Percentiles rank a stretch among this genome's conserved stretches.
Conservation (phyloP, 2,113 vertebrate genomes). For the Perccottus glenii region DNA sequence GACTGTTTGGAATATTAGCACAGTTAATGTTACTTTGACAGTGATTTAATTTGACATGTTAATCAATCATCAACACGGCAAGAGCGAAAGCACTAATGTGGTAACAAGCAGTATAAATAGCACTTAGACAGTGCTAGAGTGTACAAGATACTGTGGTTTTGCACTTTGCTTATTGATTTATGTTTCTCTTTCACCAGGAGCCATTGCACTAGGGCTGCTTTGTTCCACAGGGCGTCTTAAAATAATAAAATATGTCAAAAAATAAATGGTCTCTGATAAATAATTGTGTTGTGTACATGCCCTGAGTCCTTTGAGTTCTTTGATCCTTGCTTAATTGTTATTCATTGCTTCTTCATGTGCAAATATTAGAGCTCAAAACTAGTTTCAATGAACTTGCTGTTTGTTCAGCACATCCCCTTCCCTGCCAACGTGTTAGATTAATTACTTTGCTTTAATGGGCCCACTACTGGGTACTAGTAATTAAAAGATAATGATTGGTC, state of each 20-base stretch:
- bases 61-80: conserved; percentile 68
- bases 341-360: conserved; percentile 58
- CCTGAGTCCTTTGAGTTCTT: conserved; percentile 30
- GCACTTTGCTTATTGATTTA: conserved; percentile 39
- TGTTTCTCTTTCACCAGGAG: conserved; percentile 31
- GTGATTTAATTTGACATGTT: conserved; percentile 72
- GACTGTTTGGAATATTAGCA: conserved; percentile 61
- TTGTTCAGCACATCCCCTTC: conserved; percentile 55
- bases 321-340: conserved; percentile 52
- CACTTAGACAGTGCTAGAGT: conserved; percentile 31
- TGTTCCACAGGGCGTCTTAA: conserved; percentile 10
- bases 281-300: conserved; percentile 18
- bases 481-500: conserved; percentile 83
- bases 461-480: conserved; percentile 76
- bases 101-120: conserved; percentile 56
- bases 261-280: conserved; percentile 25
- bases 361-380: conserved; percentile 69
- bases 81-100: conserved; percentile 33
- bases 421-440: conserved; percentile 76
- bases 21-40: conserved; percentile 61
- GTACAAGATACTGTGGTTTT: conserved; percentile 5
- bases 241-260: conserved; percentile 23
- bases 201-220: conserved; percentile 8
- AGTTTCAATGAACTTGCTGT: conserved; percentile 72
- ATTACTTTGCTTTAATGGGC: conserved; percentile 79